phyloP scores from a whole-genome alignment of 2,888 invertebrate species.

The Helleia helle region DNA sequence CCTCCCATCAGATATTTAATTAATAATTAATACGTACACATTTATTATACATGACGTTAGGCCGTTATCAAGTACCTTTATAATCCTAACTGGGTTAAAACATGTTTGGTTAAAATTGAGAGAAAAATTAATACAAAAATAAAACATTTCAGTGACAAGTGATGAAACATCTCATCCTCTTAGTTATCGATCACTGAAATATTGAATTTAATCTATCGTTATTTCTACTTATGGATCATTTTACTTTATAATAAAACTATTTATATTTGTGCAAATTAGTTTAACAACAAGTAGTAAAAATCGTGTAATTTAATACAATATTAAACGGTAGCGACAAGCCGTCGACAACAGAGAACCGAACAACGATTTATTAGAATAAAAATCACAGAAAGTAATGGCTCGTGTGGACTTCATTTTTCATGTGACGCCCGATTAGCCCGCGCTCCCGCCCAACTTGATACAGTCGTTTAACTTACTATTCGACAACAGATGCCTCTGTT shows the following conservation, averaged over 20 bases:
- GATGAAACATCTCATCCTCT: too few species aligned
- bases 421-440: slow-evolving; percentile 29
- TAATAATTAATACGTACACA: slow-evolving; percentile 2
- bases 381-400: slow-evolving; percentile 22
- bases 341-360: slow-evolving; percentile 29
- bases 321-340: slow-evolving; percentile 19
- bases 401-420: slow-evolving; percentile 30
- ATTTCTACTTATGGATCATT: too few species aligned
- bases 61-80: too few species aligned
- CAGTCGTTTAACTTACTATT: slow-evolving; percentile 12
- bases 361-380: slow-evolving; percentile 40
- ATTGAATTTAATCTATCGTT: too few species aligned
- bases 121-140: too few species aligned
- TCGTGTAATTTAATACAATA: slow-evolving; percentile 3
- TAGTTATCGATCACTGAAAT: too few species aligned
- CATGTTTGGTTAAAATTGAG: too few species aligned
- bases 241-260: neutral
- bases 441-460: slow-evolving; percentile 14
- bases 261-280: neutral
- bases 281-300: neutral
- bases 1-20: slow-evolving; percentile 5
- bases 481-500: slow-evolving; percentile 13
- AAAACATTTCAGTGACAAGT: too few species aligned
- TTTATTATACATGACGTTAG: neutral
- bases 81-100: too few species aligned